A percentile compares a stretch with the other conserved stretches of the same genome.
phyloP scores from a whole-genome alignment of 2,797 vertebrate genomes.

The Crax fasciolata region DNA sequence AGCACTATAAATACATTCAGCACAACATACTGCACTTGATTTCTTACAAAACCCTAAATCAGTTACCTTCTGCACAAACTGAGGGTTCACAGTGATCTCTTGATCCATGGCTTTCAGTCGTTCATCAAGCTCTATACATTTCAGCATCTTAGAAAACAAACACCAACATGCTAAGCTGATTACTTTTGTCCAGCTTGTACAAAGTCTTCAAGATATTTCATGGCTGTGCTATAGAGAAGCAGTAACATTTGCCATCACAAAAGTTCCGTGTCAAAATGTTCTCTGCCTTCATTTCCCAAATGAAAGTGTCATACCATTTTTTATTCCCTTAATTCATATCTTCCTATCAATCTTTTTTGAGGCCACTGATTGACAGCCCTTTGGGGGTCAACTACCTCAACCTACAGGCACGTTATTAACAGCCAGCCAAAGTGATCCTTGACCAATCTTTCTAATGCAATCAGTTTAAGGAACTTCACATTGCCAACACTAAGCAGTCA shows the following conservation, averaged over 20 bases:
- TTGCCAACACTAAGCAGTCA: not conserved
- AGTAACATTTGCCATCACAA: fast-evolving
- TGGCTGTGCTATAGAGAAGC: fast-evolving
- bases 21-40: not conserved
- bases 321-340: not conserved
- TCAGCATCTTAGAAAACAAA: conserved; percentile 92
- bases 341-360: not conserved
- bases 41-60: not conserved
- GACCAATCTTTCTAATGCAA: not conserved
- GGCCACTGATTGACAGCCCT: not conserved
- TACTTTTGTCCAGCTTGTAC: not conserved
- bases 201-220: not conserved
- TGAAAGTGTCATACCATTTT: not conserved
- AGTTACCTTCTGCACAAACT: conserved; percentile 98
- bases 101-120: conserved; percentile 99
- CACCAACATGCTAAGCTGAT: not conserved
- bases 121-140: conserved; percentile 99
- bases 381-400: not conserved
- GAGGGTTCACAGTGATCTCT: conserved; percentile 99
- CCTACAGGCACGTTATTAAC: not conserved
- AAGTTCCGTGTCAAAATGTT: not conserved
- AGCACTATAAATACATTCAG: not conserved
- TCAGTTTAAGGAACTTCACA: not conserved
- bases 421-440: not conserved
- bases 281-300: not conserved